Evolutionary conservation across 53 echinoderm and acorn worm species (phyloP), one percentile per base, ranked within the genome.

Genomic region (Holothuria scabra): DNA sequence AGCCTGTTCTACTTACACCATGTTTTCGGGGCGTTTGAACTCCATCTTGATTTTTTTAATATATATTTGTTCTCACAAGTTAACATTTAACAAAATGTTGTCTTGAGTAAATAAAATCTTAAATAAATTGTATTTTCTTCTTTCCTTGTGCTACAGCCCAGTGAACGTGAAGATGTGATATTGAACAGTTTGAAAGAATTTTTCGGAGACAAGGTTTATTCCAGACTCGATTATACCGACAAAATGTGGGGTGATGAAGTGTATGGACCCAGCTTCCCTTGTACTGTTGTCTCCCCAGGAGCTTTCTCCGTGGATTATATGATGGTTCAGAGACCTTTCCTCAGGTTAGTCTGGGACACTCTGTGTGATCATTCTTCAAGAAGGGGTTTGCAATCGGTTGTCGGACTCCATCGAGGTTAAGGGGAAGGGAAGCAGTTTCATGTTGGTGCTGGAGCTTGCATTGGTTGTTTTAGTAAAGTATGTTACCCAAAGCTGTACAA

Each of bases 151-250:
- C 65, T 24, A 28, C 31, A 99, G 99, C 84, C 83, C 4, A 89
- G 78, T 35, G 93, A 99, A 28, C 88, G 99, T 28, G 85, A 89
- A 70, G 83, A 78, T 23, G 80, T 81, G 12, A 87, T 99, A 58
- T 83, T 99, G 46, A 83, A 87, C 55, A 86, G 82, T 8, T 81
- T 99, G 21, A 86, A 84, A 49, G 46, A 79, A 9, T 75, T 67
- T 64, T 99, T 89, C 84, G 94, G 94, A 13, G 81, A 83, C 0
- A 90, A 94, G 59, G 94, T 94, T 41, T 65, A 82, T 23, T 69
- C 87, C 37, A 63, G 57, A 21, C 46, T 99, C 19, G 92, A 94
- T 37, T 99, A 94, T 80, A 69, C 76, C 48, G 99, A 99, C 83
- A 84, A 84, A 81, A 92, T 94, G 62, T 90, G 95, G 94, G 86